Evolutionary conservation across 2,113 vertebrate species (phyloP).

Genomic region (Scomber scombrus): DNA sequence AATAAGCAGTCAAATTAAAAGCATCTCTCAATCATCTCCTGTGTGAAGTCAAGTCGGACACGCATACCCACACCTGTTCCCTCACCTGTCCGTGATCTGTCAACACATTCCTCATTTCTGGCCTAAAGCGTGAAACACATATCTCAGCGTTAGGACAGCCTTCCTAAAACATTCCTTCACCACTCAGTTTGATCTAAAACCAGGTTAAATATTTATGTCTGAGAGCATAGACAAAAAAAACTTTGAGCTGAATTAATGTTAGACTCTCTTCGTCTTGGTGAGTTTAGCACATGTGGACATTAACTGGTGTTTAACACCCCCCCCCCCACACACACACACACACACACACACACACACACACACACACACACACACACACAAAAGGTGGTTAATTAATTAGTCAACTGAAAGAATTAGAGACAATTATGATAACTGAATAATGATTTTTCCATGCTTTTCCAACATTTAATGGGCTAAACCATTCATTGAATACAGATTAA

Average conservation of each 20-base stretch:
- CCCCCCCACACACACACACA: too few species aligned
- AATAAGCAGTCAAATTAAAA: neutral
- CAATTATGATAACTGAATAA: too few species aligned
- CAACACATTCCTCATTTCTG: conserved; percentile 38
- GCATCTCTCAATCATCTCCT: neutral
- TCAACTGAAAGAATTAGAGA: too few species aligned
- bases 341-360: too few species aligned
- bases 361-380: too few species aligned
- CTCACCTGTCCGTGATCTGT: conserved; percentile 22
- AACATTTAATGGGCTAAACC: neutral
- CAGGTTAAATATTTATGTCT: neutral
- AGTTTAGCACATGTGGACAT: too few species aligned
- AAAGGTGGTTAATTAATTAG: too few species aligned
- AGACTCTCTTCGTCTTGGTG: neutral
- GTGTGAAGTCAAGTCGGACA: too few species aligned
- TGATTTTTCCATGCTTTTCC: conserved; percentile 4
- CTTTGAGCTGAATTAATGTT: too few species aligned
- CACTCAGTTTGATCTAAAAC: neutral
- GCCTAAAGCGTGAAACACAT: conserved; percentile 31
- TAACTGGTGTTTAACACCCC: too few species aligned
- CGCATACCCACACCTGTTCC: conserved; percentile 16
- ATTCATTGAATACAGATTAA: too few species aligned
- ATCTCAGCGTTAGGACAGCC: neutral
- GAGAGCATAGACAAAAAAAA: neutral
- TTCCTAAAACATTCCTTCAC: conserved; percentile 18